Conservation (phyloP, 2,797 vertebrate species). For the Labeo calbasu region DNA sequence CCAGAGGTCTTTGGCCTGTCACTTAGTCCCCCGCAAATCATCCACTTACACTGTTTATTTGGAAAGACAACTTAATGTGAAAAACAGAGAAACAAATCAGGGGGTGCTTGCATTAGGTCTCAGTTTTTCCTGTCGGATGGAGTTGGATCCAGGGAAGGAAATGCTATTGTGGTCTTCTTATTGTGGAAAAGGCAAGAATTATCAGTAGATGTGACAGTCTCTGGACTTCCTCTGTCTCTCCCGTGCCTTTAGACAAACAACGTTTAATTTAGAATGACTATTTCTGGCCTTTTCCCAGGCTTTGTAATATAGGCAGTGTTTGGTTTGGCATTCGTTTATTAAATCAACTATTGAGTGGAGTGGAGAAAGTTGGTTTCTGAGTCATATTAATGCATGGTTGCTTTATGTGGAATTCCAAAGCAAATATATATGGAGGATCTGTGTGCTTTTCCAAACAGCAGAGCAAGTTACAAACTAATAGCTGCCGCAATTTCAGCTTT, state of each 20-base stretch:
- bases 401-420: slow-evolving; percentile 1
- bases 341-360: slow-evolving; percentile 38
- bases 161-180: slow-evolving; percentile 68
- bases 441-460: not conserved
- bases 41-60: slow-evolving; percentile 44
- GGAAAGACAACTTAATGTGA: slow-evolving; percentile 56
- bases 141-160: slow-evolving; percentile 71
- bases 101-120: not conserved
- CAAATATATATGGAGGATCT: not conserved
- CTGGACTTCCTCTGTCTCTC: slow-evolving; percentile 59
- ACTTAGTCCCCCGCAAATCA: slow-evolving; percentile 58
- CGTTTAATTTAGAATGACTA: slow-evolving; percentile 65
- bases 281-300: slow-evolving; percentile 58
- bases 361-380: not conserved
- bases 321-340: slow-evolving; percentile 56
- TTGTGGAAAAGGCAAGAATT: slow-evolving; percentile 67
- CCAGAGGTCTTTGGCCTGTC: slow-evolving; percentile 38
- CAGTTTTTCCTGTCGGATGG: slow-evolving; percentile 44
- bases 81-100: slow-evolving; percentile 12
- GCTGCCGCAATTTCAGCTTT: not conserved
- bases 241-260: slow-evolving; percentile 68
- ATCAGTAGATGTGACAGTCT: slow-evolving; percentile 61
- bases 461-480: not conserved
- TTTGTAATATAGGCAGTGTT: slow-evolving; percentile 61
- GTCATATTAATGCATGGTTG: slow-evolving; percentile 6